These are phyloP conservation scores for Melieria omissa DNA, from an alignment of 2,888 invertebrate species.

Conservation along the genomic window DNA sequence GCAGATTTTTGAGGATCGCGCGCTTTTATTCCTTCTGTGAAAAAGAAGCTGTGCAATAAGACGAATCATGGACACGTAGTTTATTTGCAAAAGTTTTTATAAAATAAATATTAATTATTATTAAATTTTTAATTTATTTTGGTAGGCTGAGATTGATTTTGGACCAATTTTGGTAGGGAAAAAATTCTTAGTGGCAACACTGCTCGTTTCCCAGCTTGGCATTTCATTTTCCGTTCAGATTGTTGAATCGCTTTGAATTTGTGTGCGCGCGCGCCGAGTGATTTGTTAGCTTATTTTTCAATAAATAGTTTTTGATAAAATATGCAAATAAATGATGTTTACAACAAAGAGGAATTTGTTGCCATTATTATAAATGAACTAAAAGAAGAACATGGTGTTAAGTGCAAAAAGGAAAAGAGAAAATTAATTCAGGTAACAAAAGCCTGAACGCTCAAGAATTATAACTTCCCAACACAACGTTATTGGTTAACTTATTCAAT, in stretches of 20 bases:
- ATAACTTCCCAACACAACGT: background rate
- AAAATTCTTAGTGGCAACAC: no score
- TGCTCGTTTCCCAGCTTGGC: no score
- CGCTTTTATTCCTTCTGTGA: no score
- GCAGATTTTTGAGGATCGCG: no score
- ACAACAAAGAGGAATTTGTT: constrained; percentile 67
- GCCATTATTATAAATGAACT: constrained; percentile 74
- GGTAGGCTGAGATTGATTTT: no score
- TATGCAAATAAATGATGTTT: constrained; percentile 48
- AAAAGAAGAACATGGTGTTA: constrained; percentile 74
- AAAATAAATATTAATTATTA: no score
- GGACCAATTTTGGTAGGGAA: no score
- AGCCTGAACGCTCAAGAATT: background rate
- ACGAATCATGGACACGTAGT: no score
- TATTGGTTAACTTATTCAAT: background rate
- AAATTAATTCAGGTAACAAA: constrained; percentile 69
- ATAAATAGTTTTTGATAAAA: background rate
- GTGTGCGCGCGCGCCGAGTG: background rate
- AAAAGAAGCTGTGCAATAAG: no score
- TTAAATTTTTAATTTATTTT: no score
- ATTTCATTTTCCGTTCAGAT: no score
- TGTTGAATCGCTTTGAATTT: background rate
- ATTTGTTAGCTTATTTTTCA: background rate
- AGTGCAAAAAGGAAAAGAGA: constrained; percentile 77
- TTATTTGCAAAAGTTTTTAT: no score